phyloP scores from a whole-genome alignment of 2,888 invertebrate genomes.

The Asteroscopus sphinx region DNA sequence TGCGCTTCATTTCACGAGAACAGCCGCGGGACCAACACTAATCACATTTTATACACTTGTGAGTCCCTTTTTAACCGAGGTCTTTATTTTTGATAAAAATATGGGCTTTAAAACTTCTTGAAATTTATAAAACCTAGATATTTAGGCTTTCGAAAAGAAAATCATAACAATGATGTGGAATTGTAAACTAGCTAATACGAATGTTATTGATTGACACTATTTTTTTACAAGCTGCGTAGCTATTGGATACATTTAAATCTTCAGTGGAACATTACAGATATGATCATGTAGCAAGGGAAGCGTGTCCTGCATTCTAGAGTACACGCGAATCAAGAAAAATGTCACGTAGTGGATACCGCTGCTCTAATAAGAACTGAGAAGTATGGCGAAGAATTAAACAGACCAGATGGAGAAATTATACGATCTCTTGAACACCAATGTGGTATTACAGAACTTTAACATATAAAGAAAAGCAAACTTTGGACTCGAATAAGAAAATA shows the following conservation, averaged over 20 bases:
- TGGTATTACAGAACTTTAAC: not conserved
- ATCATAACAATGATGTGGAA: too few species aligned
- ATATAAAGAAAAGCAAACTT: conserved; percentile 1
- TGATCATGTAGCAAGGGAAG: conserved; percentile 33
- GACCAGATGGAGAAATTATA: conserved; percentile 43
- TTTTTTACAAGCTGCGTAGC: too few species aligned
- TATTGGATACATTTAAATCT: conserved; percentile 23
- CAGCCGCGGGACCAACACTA: conserved; percentile 39
- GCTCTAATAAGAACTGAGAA: conserved; percentile 64
- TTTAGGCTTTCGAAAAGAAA: too few species aligned
- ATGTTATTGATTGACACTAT: too few species aligned
- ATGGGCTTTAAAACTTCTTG: not conserved
- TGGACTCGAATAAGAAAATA: not conserved
- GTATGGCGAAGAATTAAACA: conserved; percentile 49
- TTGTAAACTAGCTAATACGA: too few species aligned
- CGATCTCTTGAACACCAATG: not conserved
- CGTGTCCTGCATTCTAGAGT: conserved; percentile 69
- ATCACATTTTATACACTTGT: conserved; percentile 53
- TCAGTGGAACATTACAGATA: conserved; percentile 30
- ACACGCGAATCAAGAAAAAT: conserved; percentile 67
- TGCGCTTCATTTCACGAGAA: conserved; percentile 85
- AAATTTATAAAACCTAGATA: too few species aligned
- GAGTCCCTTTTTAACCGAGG: conserved; percentile 5
- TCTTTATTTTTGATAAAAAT: not conserved
- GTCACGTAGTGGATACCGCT: conserved; percentile 75